Conservation (phyloP, 2,113 vertebrate genomes). For the Himantopus leucocephalus region DNA sequence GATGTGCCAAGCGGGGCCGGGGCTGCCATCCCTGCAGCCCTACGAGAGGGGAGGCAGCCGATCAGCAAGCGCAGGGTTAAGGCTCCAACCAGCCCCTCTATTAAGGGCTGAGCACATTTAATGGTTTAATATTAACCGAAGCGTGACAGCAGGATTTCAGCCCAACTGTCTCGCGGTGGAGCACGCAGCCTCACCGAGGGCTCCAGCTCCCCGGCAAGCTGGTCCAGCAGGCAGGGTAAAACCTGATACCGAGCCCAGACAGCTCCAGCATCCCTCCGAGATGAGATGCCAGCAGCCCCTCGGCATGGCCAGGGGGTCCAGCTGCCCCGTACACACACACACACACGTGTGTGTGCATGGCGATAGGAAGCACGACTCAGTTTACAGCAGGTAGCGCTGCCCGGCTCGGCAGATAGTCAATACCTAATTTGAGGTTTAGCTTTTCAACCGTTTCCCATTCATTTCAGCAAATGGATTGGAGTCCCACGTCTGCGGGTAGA, state of each 20-base stretch:
- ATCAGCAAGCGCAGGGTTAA: slow-evolving; percentile 16
- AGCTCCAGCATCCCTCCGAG: neutral
- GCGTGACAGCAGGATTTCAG: slow-evolving; percentile 24
- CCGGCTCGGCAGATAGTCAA: slow-evolving; percentile 13
- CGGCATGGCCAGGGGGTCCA: neutral
- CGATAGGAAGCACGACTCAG: accelerated
- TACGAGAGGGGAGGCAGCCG: neutral
- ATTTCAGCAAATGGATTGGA: slow-evolving; percentile 2
- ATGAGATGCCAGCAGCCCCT: neutral
- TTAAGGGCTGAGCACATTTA: slow-evolving; percentile 24
- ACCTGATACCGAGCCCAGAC: accelerated
- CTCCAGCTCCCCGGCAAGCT: neutral
- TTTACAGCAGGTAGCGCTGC: neutral
- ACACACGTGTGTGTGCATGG: accelerated
- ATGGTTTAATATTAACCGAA: slow-evolving; percentile 58
- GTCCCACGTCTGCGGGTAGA: neutral
- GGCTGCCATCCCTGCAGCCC: neutral
- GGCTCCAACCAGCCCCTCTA: neutral
- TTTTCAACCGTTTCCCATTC: slow-evolving; percentile 37
- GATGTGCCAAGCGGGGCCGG: neutral
- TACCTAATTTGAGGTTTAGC: slow-evolving; percentile 58
- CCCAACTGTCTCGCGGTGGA: neutral
- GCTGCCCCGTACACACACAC: accelerated
- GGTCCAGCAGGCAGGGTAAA: neutral
- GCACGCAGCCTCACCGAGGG: neutral